phyloP scores from a whole-genome alignment of 2,888 invertebrate genomes.

The Hyles lineata region DNA sequence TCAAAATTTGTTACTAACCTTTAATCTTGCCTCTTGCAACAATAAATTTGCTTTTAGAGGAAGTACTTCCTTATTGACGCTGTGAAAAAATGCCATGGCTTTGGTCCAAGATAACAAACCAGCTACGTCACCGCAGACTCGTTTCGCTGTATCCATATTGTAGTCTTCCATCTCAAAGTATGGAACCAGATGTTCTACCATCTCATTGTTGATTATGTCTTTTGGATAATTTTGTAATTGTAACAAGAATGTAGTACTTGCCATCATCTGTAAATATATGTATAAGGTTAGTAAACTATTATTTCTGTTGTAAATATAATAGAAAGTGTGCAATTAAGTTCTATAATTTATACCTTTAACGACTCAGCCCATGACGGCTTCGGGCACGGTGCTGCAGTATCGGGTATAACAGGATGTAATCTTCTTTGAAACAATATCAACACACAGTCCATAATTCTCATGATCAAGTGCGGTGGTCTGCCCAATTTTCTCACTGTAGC shows the following conservation, averaged over 20 bases:
- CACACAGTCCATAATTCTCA: slow-evolving; percentile 99
- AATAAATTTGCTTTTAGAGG: slow-evolving; percentile 96
- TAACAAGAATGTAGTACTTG: slow-evolving; percentile 95
- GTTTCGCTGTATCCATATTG: slow-evolving; percentile 97
- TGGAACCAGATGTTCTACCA: slow-evolving; percentile 96
- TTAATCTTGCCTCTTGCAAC: slow-evolving; percentile 94
- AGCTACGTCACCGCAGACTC: slow-evolving; percentile 98
- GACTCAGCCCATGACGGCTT: slow-evolving; percentile 99
- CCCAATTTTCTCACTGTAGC: slow-evolving; percentile 97
- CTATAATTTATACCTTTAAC: slow-evolving; percentile 86
- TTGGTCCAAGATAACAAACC: slow-evolving; percentile 98
- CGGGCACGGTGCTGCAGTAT: slow-evolving; percentile 92
- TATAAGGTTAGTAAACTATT: slow-evolving; percentile 17
- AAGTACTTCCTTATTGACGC: slow-evolving; percentile 97
- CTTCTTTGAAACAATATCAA: slow-evolving; percentile 96
- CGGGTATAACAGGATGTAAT: slow-evolving; percentile 92
- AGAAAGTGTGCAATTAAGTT: too few species aligned
- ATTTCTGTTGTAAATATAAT: too few species aligned
- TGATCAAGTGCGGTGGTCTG: slow-evolving; percentile 97
- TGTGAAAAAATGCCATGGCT: slow-evolving; percentile 97
- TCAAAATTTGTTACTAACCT: slow-evolving; percentile 66
- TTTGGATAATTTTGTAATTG: slow-evolving; percentile 98
- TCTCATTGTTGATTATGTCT: slow-evolving; percentile 98
- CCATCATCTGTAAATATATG: slow-evolving; percentile 90
- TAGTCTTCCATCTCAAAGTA: slow-evolving; percentile 98